Base-by-base conservation (phyloP, 2,888 invertebrate species). In the Dolomedes plantarius region DNA sequence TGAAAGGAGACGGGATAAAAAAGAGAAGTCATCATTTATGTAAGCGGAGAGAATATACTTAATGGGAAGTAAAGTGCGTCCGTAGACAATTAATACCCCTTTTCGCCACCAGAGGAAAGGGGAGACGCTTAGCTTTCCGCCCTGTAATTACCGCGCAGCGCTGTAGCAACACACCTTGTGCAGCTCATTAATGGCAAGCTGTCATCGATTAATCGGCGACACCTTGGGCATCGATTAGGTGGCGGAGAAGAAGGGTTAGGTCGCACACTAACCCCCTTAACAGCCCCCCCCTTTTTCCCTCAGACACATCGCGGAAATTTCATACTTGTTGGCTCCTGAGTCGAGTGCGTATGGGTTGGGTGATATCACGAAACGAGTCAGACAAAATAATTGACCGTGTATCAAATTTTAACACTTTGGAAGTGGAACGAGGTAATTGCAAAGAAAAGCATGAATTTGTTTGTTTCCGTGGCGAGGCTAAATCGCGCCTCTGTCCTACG, bases 11-110 rank as follows among this genome's bases (percentile, higher is more conserved):
- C 16, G 5, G 5, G 56, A 46, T 46, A 2, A 7, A 56, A 23
- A 56, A 67, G 32, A 67, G 23, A 67, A n/a, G 32, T 67, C 67
- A 32, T 67, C 67, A 67, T 67, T 67, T 67, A 67, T 67, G 67
- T 67, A 67, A 67, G 67, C 36, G 36, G 65, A 67, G 32, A 67
- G 32, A 36, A 67, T 67, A n/a, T n/a, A 67, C 23, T 36, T 32
- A 67, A 32, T 31, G 67, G 23, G 56, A 56, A 56, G 56, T 56
- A 56, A 56, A 56, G 23, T 56, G 56, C 56, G 56, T 56, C 23
- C 56, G 5, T 23, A 56, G 56, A 56, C 56, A 56, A 56, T 56
- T 56, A 56, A 56, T 56, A 56, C 56, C 56, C 23, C 16, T 56
- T 46, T 56, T 56, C 56, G 56, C 56, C 56, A 56, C 56, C 56